Evolutionary conservation across 2,113 vertebrate genomes (phyloP).

Genomic region (Pipa parva): DNA sequence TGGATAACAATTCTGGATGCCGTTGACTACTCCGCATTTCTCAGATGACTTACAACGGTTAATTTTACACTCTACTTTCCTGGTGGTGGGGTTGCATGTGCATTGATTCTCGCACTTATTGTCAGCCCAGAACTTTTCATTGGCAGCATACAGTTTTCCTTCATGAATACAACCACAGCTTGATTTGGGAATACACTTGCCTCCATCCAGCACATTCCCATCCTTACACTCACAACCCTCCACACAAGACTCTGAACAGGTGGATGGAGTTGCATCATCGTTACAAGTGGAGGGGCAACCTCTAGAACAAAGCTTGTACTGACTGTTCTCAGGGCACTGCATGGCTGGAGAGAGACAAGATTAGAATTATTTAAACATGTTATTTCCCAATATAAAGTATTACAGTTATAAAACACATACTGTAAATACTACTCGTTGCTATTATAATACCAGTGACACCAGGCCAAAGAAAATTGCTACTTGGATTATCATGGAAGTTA

Average conservation of each 20-base stretch:
- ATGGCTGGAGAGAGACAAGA: not conserved
- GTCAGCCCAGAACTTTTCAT: slow-evolving; percentile 61
- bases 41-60: slow-evolving; percentile 47
- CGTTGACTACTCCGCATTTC: slow-evolving; percentile 56
- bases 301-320: slow-evolving; percentile 61
- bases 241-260: slow-evolving; percentile 58
- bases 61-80: slow-evolving; percentile 48
- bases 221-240: slow-evolving; percentile 60
- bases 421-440: too few species aligned
- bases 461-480: too few species aligned
- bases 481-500: too few species aligned
- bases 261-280: slow-evolving; percentile 47
- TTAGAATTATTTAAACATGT: not conserved
- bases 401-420: too few species aligned
- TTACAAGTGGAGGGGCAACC: slow-evolving; percentile 64
- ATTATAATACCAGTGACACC: too few species aligned
- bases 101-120: slow-evolving; percentile 51
- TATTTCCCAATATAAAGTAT: not conserved
- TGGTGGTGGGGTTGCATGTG: slow-evolving; percentile 47
- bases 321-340: slow-evolving; percentile 61
- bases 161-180: slow-evolving; percentile 60
- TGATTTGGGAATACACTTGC: slow-evolving; percentile 51
- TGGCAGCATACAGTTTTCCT: slow-evolving; percentile 53
- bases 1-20: slow-evolving; percentile 59
- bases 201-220: slow-evolving; percentile 57